Evolutionary conservation across 2,113 vertebrate species (phyloP).

Genomic region (Mesembrinibis cayennensis): DNA sequence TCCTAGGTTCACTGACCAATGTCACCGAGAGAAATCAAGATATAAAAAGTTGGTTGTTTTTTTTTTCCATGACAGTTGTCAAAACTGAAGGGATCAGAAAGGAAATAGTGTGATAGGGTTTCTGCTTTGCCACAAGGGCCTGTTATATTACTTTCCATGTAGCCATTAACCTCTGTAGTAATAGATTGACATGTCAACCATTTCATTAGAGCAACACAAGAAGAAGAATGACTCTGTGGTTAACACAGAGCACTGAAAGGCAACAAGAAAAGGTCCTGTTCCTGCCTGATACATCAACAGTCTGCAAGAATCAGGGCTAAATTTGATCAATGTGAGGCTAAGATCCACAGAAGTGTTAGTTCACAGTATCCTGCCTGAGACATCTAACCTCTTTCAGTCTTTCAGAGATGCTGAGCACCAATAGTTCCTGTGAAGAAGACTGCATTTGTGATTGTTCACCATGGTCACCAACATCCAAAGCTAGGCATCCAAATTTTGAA

Average conservation of each 20-base stretch:
- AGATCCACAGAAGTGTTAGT: neutral
- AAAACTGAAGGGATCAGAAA: neutral
- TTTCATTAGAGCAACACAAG: neutral
- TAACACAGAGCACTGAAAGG: neutral
- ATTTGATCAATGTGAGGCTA: neutral
- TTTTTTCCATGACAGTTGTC: neutral
- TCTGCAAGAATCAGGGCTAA: neutral
- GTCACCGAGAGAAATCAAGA: neutral
- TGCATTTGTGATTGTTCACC: neutral
- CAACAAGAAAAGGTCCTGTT: neutral
- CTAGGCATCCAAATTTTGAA: neutral
- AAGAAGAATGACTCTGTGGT: neutral
- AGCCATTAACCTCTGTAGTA: neutral
- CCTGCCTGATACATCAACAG: neutral
- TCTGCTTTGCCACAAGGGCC: neutral
- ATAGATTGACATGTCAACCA: neutral
- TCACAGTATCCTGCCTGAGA: neutral
- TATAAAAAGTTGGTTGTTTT: neutral
- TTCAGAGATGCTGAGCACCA: neutral
- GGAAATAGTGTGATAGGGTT: neutral
- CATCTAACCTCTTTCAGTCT: neutral
- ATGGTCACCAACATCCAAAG: neutral
- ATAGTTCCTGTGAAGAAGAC: neutral
- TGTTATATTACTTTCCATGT: neutral
- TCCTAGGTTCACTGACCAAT: neutral